phyloP scores from a whole-genome alignment of 2,797 vertebrate genomes.

The Xiphorhynchus erythropygius region DNA sequence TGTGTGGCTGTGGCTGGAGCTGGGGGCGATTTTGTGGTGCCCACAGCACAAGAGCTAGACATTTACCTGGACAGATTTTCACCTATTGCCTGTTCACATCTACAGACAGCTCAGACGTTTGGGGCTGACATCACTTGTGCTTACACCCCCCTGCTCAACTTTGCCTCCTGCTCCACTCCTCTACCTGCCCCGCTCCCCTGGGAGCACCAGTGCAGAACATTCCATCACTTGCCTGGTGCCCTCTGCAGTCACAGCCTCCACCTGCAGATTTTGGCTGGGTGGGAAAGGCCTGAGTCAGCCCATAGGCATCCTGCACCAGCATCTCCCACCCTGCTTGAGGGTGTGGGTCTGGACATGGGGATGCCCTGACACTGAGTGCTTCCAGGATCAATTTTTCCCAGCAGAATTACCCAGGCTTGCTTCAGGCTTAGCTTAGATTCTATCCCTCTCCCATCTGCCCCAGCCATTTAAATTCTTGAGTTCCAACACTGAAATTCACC shows the following conservation, averaged over 20 bases:
- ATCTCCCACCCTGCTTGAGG: background rate
- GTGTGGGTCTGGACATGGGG: accelerated
- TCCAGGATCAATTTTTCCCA: background rate
- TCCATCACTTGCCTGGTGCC: background rate
- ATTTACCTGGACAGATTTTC: background rate
- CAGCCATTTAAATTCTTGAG: background rate
- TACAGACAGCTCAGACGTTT: background rate
- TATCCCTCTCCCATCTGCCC: background rate
- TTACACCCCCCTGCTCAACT: background rate
- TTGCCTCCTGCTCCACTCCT: background rate
- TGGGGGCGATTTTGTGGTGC: background rate
- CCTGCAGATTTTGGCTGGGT: background rate
- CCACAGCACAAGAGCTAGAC: accelerated
- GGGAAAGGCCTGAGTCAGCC: background rate
- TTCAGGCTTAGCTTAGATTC: background rate
- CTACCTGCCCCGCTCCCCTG: background rate
- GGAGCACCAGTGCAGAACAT: background rate
- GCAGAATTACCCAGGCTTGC: background rate
- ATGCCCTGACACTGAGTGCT: accelerated
- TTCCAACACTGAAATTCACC: background rate
- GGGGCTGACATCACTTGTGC: background rate
- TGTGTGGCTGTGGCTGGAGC: accelerated
- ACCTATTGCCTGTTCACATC: background rate
- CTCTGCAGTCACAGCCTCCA: background rate
- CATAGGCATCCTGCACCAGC: background rate